Base-by-base conservation (phyloP, 1,140 invertebrate genomes). In the Lucilia cuprina region DNA sequence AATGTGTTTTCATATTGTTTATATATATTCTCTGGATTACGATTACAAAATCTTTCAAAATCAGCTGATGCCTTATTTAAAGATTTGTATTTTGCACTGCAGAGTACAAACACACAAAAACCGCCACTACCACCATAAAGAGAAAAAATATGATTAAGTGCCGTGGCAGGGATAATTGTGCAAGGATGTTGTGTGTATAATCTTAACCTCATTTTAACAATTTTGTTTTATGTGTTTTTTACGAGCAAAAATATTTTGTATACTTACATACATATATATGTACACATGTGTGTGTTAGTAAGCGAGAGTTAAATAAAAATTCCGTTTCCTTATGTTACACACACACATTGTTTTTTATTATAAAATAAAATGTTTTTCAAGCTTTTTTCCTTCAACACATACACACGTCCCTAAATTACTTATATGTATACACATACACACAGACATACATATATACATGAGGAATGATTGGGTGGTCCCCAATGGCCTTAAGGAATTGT, bases 401-500 rank as follows among this genome's bases (percentile, higher is more conserved):
- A 49, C n/a, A 50, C 77, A 80, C 25, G 19, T 49, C 10, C 47
- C 7, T 70, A 5, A 1, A 19, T 21, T 70, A 2, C n/a, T 19
- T 70, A n/a, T 19, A 78, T n/a, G 14, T 9, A 10, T 47, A 10
- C 35, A 41, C 35, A 47, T 13, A 75, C 74, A 75, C 74, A 75
- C 13, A 14, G 55, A 49, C 77, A 21, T 80, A 49, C 25, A 41
- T 49, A 14, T 41, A 21, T 80, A 49, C 25, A 41, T 49, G 3
- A 7, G 25, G 47, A 80, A 50, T 80, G 77, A 83, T 82, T 65
- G 82, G 50, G 82, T 82, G 82, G 60, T 70, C 82, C 82, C 60
- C 19, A 25, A 78, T n/a, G 80, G n/a, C 35, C 49, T 41, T 70
- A 82, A 70, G 21, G 55, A 84, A 84, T 84, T 84, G 84, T 78